Evolutionary conservation across 2,797 vertebrate species (phyloP), one percentile per base, ranked within the genome.

Genomic region (Salarias fasciatus): DNA sequence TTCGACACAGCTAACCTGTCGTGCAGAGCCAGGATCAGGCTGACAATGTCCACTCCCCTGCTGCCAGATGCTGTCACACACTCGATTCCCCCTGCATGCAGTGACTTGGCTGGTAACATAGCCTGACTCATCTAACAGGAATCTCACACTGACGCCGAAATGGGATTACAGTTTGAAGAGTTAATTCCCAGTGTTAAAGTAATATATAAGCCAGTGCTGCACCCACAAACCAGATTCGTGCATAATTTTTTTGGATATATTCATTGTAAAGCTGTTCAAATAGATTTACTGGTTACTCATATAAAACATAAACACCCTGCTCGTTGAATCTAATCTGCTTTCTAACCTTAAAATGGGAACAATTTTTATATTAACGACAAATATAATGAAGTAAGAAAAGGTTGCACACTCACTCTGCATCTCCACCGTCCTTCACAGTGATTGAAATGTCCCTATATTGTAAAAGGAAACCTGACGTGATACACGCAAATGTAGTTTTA

Each of bases 101-200:
- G 45, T 69, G 50, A 79, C 74, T 45, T 60, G 72, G 65, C 82
- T 69, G 57, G 63, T 77, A 78, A 80, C 75, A 62, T 55, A 66
- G 84, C 77, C 83, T 81, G 82, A 86, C 80, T 86, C 80, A 67
- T 71, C 72, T 43, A 78, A 85, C 86, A 74, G 61, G 75, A 84
- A 80, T 79, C 72, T 81, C 54, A 45, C 31, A 63, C 67, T 48
- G 60, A 53, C 66, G 62, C 64, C 63, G 55, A 73, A 79, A 74
- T 55, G 13, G 54, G 69, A 76, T 82, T 79, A 79, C 41, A 24
- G n/a, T 69, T 72, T 58, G 66, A 76, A 53, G 69, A 79, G 70
- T 85, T 83, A 63, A 79, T 82, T 86, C 66, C 48, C 29, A 37
- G 31, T 29, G 12, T 55, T 51, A 58, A 49, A 47, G 29, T 61